Percentiles rank a stretch among this genome's conserved stretches.
Conservation (phyloP, 92 coral and sea anemone species). For the Isaurus tuberculatus region DNA sequence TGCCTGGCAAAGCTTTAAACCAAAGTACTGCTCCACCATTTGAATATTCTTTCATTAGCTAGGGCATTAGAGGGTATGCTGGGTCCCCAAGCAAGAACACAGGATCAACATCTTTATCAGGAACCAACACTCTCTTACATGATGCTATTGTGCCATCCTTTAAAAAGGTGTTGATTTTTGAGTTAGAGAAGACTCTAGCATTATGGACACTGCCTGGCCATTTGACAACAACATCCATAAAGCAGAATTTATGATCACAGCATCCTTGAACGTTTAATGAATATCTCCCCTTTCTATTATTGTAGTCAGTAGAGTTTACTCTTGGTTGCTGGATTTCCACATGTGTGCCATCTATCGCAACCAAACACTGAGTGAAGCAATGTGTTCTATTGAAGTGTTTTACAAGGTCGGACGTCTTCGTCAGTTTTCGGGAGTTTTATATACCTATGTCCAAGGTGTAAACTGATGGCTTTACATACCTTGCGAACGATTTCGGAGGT, state of each 20-base stretch:
- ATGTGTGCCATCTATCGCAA: conserved; percentile 49
- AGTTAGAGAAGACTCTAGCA: conserved; percentile 48
- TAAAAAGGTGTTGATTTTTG: conserved; percentile 14
- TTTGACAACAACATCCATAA: conserved; percentile 48
- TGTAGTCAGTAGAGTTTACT: background rate
- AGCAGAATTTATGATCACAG: conserved; percentile 42
- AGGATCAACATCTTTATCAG: conserved; percentile 36
- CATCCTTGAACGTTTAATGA: conserved; percentile 45
- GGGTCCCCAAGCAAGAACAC: conserved; percentile 47
- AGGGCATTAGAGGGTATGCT: conserved; percentile 49
- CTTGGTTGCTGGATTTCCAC: conserved; percentile 20
- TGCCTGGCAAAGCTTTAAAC: conserved; percentile 40
- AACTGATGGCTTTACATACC: conserved; percentile 45
- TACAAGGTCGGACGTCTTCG: conserved; percentile 44
- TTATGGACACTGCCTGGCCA: conserved; percentile 54
- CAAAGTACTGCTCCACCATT: conserved; percentile 57
- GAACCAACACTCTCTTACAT: conserved; percentile 11
- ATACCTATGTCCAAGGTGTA: conserved; percentile 53
- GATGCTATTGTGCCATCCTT: conserved; percentile 43
- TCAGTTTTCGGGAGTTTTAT: conserved; percentile 44
- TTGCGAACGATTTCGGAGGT: conserved; percentile 41
- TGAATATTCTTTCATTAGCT: conserved; percentile 47
- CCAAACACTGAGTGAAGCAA: conserved; percentile 37
- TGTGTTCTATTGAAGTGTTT: conserved; percentile 36
- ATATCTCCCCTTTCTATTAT: conserved; percentile 32